A percentile compares a stretch with the other conserved stretches of the same genome.
Conservation (phyloP, 2,888 invertebrate species). For the Aspidiotus rigidus region DNA sequence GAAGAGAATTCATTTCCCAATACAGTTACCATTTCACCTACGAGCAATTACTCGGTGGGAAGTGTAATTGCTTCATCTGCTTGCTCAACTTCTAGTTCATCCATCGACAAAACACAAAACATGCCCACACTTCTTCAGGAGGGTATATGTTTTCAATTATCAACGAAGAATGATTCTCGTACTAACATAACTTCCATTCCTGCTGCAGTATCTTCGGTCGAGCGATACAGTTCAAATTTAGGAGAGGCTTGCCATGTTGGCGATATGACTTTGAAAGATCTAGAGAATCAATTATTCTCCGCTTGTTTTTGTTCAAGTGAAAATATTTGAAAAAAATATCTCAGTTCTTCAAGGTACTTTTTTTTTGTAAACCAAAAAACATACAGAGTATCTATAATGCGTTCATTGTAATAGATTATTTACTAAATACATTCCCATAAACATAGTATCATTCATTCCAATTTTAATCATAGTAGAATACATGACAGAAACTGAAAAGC, state of each 20-base stretch:
- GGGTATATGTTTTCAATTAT: slow-evolving; percentile 7
- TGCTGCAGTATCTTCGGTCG: background rate
- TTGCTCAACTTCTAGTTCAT: background rate
- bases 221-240: slow-evolving; percentile 4
- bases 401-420: no score
- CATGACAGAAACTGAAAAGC: no score
- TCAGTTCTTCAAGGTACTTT: no score
- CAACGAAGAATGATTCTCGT: background rate
- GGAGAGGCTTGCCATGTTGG: slow-evolving; percentile 10
- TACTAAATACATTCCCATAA: no score
- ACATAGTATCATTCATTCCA: no score
- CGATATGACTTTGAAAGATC: slow-evolving; percentile 23
- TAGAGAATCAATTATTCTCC: slow-evolving; percentile 25
- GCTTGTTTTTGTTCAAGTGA: slow-evolving; percentile 23
- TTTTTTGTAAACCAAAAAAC: no score
- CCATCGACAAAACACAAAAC: background rate
- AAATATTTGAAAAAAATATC: background rate
- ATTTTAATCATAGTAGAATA: no score
- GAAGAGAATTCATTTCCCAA: background rate
- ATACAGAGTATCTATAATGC: no score
- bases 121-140: background rate
- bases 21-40: slow-evolving; percentile 9
- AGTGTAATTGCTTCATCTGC: slow-evolving; percentile 3
- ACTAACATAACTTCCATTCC: background rate
- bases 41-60: background rate